Conservation (phyloP, 2,888 invertebrate species). For the Eristalinus sepulchralis region DNA sequence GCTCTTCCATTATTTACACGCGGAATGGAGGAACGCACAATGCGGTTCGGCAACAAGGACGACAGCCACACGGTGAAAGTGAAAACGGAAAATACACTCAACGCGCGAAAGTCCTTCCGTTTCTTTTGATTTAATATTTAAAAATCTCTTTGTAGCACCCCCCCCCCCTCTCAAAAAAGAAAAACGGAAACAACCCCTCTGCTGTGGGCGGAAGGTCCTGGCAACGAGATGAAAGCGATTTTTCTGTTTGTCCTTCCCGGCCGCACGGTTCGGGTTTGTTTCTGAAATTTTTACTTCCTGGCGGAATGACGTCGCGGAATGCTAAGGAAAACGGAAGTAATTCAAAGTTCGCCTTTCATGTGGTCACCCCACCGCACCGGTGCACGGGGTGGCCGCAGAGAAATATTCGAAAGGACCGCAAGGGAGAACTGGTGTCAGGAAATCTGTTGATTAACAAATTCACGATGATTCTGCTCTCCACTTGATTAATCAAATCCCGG, state of each 20-base stretch:
- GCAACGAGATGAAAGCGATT: constrained; percentile 50
- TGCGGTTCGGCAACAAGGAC: constrained; percentile 44
- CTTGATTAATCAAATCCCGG: constrained; percentile 28
- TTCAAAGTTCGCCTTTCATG: constrained; percentile 58
- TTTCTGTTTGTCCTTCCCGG: not conserved
- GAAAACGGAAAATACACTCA: constrained; percentile 32
- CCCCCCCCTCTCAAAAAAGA: constrained; percentile 1
- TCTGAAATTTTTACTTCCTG: constrained; percentile 8
- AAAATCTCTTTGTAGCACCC: constrained; percentile 69
- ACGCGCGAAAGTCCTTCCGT: constrained; percentile 57
- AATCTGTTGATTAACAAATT: constrained; percentile 24
- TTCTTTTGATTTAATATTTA: constrained; percentile 70
- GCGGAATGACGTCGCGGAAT: constrained; percentile 48
- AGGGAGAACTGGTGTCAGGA: not conserved
- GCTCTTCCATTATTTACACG: constrained; percentile 67
- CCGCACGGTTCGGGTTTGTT: not conserved
- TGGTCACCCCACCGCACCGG: constrained; percentile 30
- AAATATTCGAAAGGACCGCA: not conserved
- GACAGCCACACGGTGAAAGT: constrained; percentile 21
- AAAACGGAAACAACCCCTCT: constrained; percentile 2
- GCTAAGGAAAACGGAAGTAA: constrained; percentile 49
- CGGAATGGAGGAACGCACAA: constrained; percentile 55
- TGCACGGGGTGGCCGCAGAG: constrained; percentile 33
- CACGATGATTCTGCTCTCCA: not conserved
- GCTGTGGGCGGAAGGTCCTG: constrained; percentile 16